These are phyloP conservation scores for Tarsius wallacei DNA, from an alignment of 2,797 vertebrate species.

Conservation along the genomic window DNA sequence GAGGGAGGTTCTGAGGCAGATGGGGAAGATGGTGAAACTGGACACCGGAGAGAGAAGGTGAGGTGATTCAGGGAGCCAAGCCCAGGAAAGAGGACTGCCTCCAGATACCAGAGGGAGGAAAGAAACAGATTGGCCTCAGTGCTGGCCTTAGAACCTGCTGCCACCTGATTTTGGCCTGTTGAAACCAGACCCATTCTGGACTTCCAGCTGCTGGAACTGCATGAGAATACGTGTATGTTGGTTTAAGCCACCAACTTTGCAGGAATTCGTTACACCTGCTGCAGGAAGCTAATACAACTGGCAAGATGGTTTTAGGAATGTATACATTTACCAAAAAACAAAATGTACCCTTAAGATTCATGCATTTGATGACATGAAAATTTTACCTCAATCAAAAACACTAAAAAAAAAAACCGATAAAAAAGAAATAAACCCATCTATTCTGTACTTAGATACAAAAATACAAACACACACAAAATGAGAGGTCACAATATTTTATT, in stretches of 20 bases:
- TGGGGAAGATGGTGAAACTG: background rate
- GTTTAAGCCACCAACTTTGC: fast-evolving
- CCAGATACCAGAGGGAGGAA: background rate
- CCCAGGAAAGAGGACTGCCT: background rate
- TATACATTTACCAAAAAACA: background rate
- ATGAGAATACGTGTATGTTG: fast-evolving
- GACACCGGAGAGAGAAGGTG: background rate
- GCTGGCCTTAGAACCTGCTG: background rate
- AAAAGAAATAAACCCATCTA: background rate
- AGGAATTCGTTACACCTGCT: background rate
- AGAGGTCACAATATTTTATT: background rate
- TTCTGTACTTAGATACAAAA: background rate
- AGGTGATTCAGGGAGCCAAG: background rate
- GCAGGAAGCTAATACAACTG: background rate
- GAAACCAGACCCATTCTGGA: background rate
- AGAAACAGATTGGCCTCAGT: background rate
- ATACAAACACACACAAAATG: background rate
- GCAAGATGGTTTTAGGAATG: background rate
- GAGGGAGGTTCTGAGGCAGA: background rate
- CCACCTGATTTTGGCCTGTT: no score
- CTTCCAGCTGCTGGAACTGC: no score
- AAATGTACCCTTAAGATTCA: background rate
- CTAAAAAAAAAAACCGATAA: background rate
- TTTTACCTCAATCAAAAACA: background rate
- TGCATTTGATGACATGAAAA: background rate